These are phyloP conservation scores for Meles meles DNA, from an alignment of 2,113 vertebrate species.

Conservation along the genomic window DNA sequence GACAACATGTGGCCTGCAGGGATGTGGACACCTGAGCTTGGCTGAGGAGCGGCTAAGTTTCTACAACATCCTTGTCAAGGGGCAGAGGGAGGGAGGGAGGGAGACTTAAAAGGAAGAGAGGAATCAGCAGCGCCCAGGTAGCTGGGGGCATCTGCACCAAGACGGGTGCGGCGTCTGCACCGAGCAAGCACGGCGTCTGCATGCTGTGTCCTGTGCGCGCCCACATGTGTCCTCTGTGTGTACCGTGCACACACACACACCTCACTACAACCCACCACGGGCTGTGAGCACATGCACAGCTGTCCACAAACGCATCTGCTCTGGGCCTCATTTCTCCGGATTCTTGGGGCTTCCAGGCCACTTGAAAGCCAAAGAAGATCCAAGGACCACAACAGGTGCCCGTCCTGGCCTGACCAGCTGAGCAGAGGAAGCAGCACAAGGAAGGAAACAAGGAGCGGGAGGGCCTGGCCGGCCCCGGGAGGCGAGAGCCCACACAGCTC, in stretches of 20 bases:
- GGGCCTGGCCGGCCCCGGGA: not conserved
- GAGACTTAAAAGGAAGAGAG: not conserved
- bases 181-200: not conserved
- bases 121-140: not conserved
- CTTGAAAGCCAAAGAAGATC: not conserved
- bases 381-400: not conserved
- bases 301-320: not conserved
- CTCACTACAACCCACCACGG: not conserved
- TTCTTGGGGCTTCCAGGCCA: not conserved
- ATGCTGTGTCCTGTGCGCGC: not conserved
- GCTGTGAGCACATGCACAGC: not conserved
- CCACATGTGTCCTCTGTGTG: not conserved
- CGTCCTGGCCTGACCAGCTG: not conserved
- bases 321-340: not conserved
- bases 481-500: not conserved
- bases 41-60: not conserved
- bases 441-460: not conserved
- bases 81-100: not conserved
- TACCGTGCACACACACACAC: not conserved
- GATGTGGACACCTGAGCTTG: not conserved
- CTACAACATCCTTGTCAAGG: not conserved
- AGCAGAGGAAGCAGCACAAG: not conserved
- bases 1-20: slow-evolving; percentile 17
- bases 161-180: accelerated
- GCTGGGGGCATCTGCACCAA: not conserved